These are phyloP conservation scores for Apis laboriosa DNA, from an alignment of 1,140 invertebrate genomes.

Conservation along the genomic window DNA sequence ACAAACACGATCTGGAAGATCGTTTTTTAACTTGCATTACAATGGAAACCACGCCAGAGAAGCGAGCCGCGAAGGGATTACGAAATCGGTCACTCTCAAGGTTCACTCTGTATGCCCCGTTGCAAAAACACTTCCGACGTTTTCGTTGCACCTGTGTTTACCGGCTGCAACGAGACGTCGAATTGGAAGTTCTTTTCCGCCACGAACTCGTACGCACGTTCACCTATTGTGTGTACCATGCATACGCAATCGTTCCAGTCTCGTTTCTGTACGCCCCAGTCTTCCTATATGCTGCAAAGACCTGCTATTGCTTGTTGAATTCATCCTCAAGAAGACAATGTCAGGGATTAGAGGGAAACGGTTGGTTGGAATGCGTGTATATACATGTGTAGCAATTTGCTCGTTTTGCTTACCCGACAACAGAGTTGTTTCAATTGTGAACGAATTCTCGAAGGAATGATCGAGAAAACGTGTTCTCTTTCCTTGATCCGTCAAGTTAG, in stretches of 20 bases:
- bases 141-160: conserved; percentile 62
- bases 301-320: conserved; percentile 10
- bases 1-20: neutral
- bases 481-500: neutral
- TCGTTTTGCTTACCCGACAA: neutral
- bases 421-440: neutral
- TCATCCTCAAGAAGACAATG: conserved; percentile 53
- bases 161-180: conserved; percentile 50
- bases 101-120: conserved; percentile 49
- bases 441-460: neutral
- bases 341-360: conserved; percentile 48
- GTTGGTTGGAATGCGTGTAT: neutral
- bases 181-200: conserved; percentile 65
- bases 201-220: conserved; percentile 63
- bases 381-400: neutral
- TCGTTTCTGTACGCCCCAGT: conserved; percentile 30
- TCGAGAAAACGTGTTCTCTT: no score
- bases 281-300: conserved; percentile 35
- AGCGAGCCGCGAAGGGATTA: conserved; percentile 31
- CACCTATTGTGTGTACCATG: conserved; percentile 58
- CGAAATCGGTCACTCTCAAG: conserved; percentile 61
- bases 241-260: conserved; percentile 45
- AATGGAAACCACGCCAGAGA: neutral
- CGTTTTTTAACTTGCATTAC: neutral
- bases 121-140: conserved; percentile 53